Evolutionary conservation across 1,140 invertebrate species (phyloP).

Genomic region (Drosophila funebris): DNA sequence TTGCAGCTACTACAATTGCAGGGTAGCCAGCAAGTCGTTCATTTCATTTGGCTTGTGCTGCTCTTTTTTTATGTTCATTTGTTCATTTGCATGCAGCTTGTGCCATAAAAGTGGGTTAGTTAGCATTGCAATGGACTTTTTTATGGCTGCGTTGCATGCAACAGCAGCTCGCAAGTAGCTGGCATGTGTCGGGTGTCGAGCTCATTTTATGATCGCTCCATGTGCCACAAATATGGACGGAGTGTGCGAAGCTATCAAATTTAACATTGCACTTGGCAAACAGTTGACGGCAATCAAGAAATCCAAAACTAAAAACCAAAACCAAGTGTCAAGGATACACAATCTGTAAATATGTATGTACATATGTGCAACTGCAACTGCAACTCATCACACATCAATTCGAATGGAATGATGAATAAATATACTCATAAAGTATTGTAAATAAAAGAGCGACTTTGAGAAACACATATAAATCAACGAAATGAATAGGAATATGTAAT

Average conservation of each 20-base stretch:
- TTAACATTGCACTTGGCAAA: constrained; percentile 70
- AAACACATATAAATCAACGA: neutral
- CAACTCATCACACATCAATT: constrained; percentile 2
- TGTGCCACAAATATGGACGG: constrained; percentile 12
- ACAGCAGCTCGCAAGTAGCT: neutral
- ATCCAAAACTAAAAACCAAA: constrained; percentile 46
- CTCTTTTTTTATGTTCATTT: neutral
- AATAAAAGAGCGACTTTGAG: neutral
- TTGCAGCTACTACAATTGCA: too few relatives aligned
- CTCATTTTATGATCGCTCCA: constrained; percentile 25
- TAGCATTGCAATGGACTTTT: constrained; percentile 46
- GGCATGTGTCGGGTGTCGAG: constrained; percentile 15
- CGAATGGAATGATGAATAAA: neutral
- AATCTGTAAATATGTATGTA: neutral
- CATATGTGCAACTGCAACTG: neutral
- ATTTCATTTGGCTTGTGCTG: too few relatives aligned
- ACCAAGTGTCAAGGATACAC: constrained; percentile 18
- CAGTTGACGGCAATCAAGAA: constrained; percentile 39
- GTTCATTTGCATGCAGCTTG: constrained; percentile 34
- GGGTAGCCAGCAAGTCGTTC: neutral
- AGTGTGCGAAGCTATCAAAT: constrained; percentile 36
- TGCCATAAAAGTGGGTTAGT: constrained; percentile 64
- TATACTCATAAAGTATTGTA: neutral
- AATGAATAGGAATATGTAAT: neutral
- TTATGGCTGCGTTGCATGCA: constrained; percentile 51